Conservation (phyloP, 2,888 invertebrate genomes). For the Ganaspis brasiliensis region DNA sequence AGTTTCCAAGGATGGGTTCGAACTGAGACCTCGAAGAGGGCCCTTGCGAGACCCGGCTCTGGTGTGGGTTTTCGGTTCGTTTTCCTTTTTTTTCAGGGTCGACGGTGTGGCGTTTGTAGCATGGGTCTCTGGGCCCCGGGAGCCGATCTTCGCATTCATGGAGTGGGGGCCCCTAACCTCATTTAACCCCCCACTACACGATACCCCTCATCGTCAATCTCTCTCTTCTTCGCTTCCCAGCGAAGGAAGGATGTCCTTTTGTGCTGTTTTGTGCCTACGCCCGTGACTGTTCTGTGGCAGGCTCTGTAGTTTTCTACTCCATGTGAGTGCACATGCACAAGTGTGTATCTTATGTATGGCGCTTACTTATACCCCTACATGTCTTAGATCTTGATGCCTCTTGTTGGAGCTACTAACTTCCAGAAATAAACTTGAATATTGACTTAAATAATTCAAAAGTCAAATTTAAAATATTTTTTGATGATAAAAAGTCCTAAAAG, state of each 20-base stretch:
- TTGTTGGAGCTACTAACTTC: not conserved
- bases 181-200: slow-evolving; percentile 74
- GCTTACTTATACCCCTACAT: too few species aligned
- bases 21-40: slow-evolving; percentile 77
- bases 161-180: slow-evolving; percentile 74
- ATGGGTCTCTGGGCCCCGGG: slow-evolving; percentile 77
- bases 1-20: slow-evolving; percentile 79
- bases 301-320: not conserved
- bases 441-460: too few species aligned
- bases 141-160: slow-evolving; percentile 67
- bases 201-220: slow-evolving; percentile 58
- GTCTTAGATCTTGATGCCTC: slow-evolving; percentile 1
- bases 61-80: slow-evolving; percentile 77
- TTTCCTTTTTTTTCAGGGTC: slow-evolving; percentile 74
- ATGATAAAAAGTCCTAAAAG: too few species aligned
- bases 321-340: not conserved
- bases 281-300: not conserved
- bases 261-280: slow-evolving; percentile 30
- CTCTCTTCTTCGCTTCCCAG: slow-evolving; percentile 62
- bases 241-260: slow-evolving; percentile 59
- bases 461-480: too few species aligned
- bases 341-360: not conserved
- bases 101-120: slow-evolving; percentile 71
- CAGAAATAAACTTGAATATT: not conserved
- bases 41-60: slow-evolving; percentile 73